Evolutionary conservation across 2,888 invertebrate species (phyloP), one percentile per base, ranked within the genome.

Genomic region (Xanthia togata): DNA sequence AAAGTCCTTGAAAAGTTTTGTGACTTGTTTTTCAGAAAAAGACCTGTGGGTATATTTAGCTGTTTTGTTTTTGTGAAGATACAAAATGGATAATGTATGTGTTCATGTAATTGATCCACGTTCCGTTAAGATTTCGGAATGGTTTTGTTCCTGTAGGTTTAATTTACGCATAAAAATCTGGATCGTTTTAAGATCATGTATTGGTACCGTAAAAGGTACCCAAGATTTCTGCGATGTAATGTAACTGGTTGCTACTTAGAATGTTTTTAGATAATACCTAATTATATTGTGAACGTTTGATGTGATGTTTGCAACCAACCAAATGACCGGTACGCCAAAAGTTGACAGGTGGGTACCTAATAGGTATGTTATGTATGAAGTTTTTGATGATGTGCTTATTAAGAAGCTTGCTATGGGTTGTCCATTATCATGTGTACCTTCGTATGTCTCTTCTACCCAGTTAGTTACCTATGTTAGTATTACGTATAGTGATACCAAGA

Each of bases 301-400:
- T 73, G 20, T 59, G 35, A 44, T 73, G 20, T 59, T 74, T 57
- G 41, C 35, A 44, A 69, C 41, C n/a, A 44, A 35, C 20, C 20
- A 74, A 53, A 74, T 74, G 68, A 59, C 69, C 73, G 35, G 62
- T 79, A 44, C 35, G 74, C 68, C 69, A 79, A 79, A 79, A 74
- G 35, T 53, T 64, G 60, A 73, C 57, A 72, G 78, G 73, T 73
- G 60, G 47, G 31, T n/a, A n/a, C n/a, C n/a, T n/a, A n/a, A n/a
- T n/a, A n/a, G n/a, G n/a, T 55, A 73, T 77, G 44, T 20, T 65
- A 38, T 60, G 64, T 59, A 50, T 26, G 20, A 53, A 75, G 41
- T 57, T 70, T 79, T 79, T 65, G 12, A 65, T 64, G 53, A 53
- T 44, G 31, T 69, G 53, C 59, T 64, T 50, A 72, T 55, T 65